These are phyloP conservation scores for Ceratosolen solmsi DNA, from an alignment of 1,140 invertebrate species.

Conservation along the genomic window DNA sequence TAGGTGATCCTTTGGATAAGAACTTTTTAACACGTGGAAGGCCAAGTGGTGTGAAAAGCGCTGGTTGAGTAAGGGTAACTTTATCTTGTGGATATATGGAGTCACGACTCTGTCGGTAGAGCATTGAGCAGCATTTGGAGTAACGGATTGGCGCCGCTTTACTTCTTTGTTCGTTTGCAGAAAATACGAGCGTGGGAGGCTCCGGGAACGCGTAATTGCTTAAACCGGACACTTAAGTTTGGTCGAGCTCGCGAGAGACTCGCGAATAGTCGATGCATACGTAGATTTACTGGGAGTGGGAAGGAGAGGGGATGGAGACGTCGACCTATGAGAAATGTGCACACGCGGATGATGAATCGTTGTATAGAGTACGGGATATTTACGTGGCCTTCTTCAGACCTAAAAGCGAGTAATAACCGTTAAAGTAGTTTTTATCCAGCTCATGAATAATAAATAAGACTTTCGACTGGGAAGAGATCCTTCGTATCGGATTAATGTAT, in stretches of 20 bases:
- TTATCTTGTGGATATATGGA: not conserved
- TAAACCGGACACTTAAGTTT: slow-evolving; percentile 16
- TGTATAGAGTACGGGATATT: not conserved
- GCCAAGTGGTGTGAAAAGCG: too few relatives aligned
- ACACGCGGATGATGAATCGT: slow-evolving; percentile 30
- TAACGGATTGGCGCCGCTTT: slow-evolving; percentile 8
- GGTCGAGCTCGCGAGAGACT: not conserved
- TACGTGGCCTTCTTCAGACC: not conserved
- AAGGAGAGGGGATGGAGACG: slow-evolving; percentile 9
- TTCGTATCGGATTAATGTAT: not conserved
- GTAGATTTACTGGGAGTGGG: not conserved
- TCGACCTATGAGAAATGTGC: slow-evolving; percentile 36
- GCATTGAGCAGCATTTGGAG: not conserved
- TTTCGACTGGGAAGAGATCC: not conserved
- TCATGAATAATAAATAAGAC: slow-evolving; percentile 47
- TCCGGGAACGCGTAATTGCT: slow-evolving; percentile 34
- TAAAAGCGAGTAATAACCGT: slow-evolving; percentile 33
- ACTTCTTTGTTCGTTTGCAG: slow-evolving; percentile 44
- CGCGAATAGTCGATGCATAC: not conserved
- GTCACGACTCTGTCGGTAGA: slow-evolving; percentile 29
- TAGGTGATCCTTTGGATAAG: too few relatives aligned
- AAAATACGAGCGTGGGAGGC: slow-evolving; percentile 45
- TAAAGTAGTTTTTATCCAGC: slow-evolving; percentile 21
- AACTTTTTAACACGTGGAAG: too few relatives aligned
- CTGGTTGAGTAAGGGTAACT: too few relatives aligned